Base-by-base conservation (phyloP, 1,140 invertebrate species). In the Cylas formicarius region DNA sequence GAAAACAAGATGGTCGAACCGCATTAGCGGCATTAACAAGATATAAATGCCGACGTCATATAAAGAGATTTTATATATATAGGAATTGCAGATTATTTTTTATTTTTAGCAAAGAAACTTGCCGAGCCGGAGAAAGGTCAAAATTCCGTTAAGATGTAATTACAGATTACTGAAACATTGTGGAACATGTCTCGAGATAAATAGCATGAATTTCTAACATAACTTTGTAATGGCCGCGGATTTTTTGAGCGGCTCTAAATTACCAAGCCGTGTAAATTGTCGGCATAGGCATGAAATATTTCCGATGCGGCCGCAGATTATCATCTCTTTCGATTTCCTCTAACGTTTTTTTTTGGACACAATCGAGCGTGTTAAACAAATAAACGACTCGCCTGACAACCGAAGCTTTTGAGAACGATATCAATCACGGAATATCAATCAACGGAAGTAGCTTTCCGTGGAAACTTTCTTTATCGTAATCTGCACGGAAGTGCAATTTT, bases 131-230 rank as follows among this genome's bases (percentile, higher is more conserved):
- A 16, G 43, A 44, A 37, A 44, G 43, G 43, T 44, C 43, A 37
- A 44, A 44, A 44, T 44, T 44, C 43, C 43, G 43, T 44, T 44
- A 44, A 44, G 34, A 44, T 44, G 38, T 44, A 44, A 44, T 44
- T 44, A 44, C 43, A 37, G 43, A 37, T 44, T 44, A 18, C 43
- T 44, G 43, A 44, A 44, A 44, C 43, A 29, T 35, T 36, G 33
- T 44, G 14, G 22, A 37, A 36, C 43, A 37, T 44, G 33, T 44
- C 33, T 29, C 41, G 41, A 27, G 32, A 44, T 44, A 44, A 44
- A 44, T 44, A 36, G 38, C 14, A 44, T 33, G 36, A 44, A 44
- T 44, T 21, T 44, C 41, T 44, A 44, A 29, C 43, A 29, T 37
- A 44, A 37, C 43, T 44, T 10, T 5, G 41, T 44, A 44, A 44